These are phyloP conservation scores for Tortrix viridana DNA, from an alignment of 2,888 invertebrate species.

Conservation along the genomic window DNA sequence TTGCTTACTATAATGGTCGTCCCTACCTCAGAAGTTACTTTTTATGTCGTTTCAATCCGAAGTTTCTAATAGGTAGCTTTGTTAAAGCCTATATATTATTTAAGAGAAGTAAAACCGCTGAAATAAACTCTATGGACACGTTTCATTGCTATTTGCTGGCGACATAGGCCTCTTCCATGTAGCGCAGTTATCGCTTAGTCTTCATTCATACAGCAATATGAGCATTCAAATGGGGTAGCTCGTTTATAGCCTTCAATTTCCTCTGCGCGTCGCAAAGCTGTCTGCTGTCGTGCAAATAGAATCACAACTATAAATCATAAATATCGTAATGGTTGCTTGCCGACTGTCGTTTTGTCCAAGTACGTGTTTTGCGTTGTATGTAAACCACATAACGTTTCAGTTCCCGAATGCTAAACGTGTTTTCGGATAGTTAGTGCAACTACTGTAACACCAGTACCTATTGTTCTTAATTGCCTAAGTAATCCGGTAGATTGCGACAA, in stretches of 20 bases:
- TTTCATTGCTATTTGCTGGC: slow-evolving; percentile 16
- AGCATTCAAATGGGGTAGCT: slow-evolving; percentile 34
- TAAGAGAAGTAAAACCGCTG: neutral
- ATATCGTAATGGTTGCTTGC: slow-evolving; percentile 43
- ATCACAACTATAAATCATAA: slow-evolving; percentile 47
- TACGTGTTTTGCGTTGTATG: slow-evolving; percentile 6
- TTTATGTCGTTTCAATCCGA: too few species aligned
- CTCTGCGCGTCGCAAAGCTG: slow-evolving; percentile 43
- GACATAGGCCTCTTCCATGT: slow-evolving; percentile 15
- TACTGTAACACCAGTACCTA: slow-evolving; percentile 3
- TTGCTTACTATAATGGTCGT: too few species aligned
- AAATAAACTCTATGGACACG: slow-evolving; percentile 6
- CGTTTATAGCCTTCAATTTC: slow-evolving; percentile 52
- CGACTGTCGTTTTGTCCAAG: slow-evolving; percentile 5
- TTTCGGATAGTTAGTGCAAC: slow-evolving; percentile 15
- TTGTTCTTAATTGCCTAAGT: slow-evolving; percentile 25
- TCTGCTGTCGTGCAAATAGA: slow-evolving; percentile 45
- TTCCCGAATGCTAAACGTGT: slow-evolving; percentile 5
- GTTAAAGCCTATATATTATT: neutral
- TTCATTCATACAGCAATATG: slow-evolving; percentile 29
- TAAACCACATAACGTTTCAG: slow-evolving; percentile 1
- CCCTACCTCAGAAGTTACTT: too few species aligned
- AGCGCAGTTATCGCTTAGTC: slow-evolving; percentile 28
- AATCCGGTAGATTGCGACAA: slow-evolving; percentile 13
- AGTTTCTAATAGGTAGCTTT: neutral